phyloP scores from a whole-genome alignment of 2,113 vertebrate species.

The Grus americana region DNA sequence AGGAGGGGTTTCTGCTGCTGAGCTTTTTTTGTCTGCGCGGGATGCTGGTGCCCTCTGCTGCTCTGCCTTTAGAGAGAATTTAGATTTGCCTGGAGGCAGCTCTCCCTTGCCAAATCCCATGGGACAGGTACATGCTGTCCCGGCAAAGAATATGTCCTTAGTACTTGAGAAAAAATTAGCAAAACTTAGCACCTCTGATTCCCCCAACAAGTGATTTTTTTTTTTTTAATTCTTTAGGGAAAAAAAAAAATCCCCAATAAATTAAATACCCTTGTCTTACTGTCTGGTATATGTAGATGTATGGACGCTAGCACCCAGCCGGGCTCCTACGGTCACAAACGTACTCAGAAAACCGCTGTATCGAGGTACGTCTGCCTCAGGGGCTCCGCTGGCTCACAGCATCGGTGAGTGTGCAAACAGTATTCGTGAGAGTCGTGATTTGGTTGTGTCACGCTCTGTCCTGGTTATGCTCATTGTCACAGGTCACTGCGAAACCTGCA shows the following conservation, averaged over 20 bases:
- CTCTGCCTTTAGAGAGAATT: neutral
- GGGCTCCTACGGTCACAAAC: neutral
- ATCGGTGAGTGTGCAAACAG: neutral
- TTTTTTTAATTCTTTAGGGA: neutral
- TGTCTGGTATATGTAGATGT: too few relatives aligned
- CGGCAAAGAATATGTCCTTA: neutral
- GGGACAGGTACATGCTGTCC: neutral
- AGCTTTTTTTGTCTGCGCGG: neutral
- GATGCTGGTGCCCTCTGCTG: constrained; percentile 58
- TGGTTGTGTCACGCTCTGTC: neutral
- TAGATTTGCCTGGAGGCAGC: too few relatives aligned
- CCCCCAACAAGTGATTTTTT: neutral
- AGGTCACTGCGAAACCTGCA: neutral
- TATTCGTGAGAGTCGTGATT: rapidly evolving
- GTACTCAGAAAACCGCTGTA: rapidly evolving
- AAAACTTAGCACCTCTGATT: neutral
- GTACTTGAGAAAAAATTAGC: neutral
- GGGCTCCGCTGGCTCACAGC: neutral
- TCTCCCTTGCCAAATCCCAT: neutral
- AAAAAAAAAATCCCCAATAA: too few relatives aligned
- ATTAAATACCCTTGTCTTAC: rapidly evolving
- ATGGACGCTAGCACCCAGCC: rapidly evolving
- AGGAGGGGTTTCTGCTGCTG: neutral
- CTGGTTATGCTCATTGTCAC: neutral
- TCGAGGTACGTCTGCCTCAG: rapidly evolving